Evolutionary conservation across 2,113 vertebrate species (phyloP), one percentile per base, ranked within the genome.

Genomic region (Paramisgurnus dabryanus): DNA sequence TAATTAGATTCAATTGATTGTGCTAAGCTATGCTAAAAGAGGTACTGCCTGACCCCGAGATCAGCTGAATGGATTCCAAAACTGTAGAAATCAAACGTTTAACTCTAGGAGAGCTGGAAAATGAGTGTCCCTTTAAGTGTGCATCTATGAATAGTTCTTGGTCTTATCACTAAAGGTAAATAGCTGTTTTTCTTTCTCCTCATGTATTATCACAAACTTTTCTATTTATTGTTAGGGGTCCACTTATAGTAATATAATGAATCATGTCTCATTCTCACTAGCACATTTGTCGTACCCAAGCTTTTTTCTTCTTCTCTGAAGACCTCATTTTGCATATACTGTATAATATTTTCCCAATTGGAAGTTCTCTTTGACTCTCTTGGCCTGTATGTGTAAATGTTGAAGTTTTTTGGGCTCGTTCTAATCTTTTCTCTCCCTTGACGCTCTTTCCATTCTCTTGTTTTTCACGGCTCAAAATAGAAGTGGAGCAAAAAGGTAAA

Each of bases 401-500:
- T 80, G 55, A 49, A 0, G 6, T 12, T 91, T 95, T 93, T 93
- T 95, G 96, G 92, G 95, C 95, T 95, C 95, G 92, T 95, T 95
- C 97, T 99, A 99, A 98, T 96, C 95, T 97, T 95, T 96, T 96
- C 95, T 96, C 95, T 93, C 94, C 95, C 96, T 86, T 92, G 94
- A 95, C 94, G 94, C 94, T 94, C 94, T 93, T 92, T 91, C 89
- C 88, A 76, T 78, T 72, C 27, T 80, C 63, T 64, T 77, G 57
- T 79, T 82, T 91, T 96, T 95, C 93, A 93, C 96, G 95, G 97
- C 96, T 96, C 97, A 96, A 98, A 98, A 98, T 99, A 99, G 97
- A 99, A 99, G 97, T 99, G 97, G 97, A 98, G 94, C 96, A 99
- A 98, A 99, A 99, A 99, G 97, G 97, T 99, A 99, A 99, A 97